Percentiles rank a stretch among this genome's conserved stretches.
Evolutionary conservation across 1,140 invertebrate species (phyloP).

Genomic region (Grapholita molesta): DNA sequence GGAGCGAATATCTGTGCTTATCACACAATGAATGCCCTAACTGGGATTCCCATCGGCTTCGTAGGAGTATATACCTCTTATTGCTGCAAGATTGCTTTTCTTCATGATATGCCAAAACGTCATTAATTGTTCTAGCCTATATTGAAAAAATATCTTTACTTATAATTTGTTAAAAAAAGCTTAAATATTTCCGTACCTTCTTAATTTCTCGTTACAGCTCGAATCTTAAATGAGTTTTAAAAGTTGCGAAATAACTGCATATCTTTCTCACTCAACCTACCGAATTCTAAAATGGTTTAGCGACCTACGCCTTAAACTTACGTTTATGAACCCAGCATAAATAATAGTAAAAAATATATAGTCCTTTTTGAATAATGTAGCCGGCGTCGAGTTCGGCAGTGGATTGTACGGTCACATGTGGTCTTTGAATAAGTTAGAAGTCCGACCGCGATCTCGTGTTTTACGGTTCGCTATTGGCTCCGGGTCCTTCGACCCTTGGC

Average conservation of each 20-base stretch:
- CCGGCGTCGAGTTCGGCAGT: background rate
- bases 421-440: background rate
- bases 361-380: slow-evolving; percentile 3
- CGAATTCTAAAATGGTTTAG: background rate
- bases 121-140: too few species aligned
- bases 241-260: background rate
- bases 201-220: too few species aligned
- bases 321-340: background rate
- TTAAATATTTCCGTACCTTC: too few species aligned
- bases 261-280: background rate
- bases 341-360: slow-evolving; percentile 12
- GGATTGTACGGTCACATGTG: slow-evolving; percentile 5
- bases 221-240: too few species aligned
- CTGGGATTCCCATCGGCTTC: too few species aligned
- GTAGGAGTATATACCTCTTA: too few species aligned
- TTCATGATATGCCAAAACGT: too few species aligned
- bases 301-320: background rate
- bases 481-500: background rate
- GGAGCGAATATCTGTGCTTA: too few species aligned
- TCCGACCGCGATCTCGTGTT: background rate
- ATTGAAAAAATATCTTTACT: too few species aligned
- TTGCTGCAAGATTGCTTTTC: too few species aligned
- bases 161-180: too few species aligned
- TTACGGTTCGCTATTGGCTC: slow-evolving; percentile 1
- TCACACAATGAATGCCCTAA: too few species aligned